Conservation (phyloP, 2,113 vertebrate genomes). For the Aldabrachelys gigantea region DNA sequence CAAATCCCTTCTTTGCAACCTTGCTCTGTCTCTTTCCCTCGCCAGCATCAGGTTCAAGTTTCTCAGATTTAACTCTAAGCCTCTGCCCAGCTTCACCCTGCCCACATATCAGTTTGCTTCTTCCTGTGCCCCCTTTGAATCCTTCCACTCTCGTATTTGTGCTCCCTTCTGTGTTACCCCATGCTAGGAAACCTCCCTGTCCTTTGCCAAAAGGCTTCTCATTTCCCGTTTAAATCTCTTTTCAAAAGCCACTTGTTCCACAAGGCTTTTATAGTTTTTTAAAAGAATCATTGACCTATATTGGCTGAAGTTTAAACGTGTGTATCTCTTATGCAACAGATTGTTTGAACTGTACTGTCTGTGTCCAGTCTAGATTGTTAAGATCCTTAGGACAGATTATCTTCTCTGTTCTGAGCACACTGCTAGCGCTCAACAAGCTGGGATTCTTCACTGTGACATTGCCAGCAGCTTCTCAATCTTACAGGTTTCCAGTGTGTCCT, state of each 20-base stretch:
- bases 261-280: background rate
- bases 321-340: background rate
- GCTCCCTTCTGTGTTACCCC: background rate
- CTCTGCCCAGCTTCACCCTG: background rate
- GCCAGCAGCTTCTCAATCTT: background rate
- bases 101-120: background rate
- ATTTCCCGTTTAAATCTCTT: background rate
- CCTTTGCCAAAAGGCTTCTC: background rate
- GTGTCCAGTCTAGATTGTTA: background rate
- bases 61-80: background rate
- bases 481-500: background rate
- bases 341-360: background rate
- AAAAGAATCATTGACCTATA: background rate
- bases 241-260: background rate
- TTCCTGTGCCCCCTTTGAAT: fast-evolving
- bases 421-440: fast-evolving
- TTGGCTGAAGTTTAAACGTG: constrained; percentile 52
- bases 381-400: background rate
- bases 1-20: background rate
- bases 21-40: background rate
- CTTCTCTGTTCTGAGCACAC: background rate
- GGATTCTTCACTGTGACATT: background rate
- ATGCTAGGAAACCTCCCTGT: background rate
- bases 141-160: background rate
- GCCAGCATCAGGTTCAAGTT: background rate